phyloP scores from a whole-genome alignment of 2,797 vertebrate species.

The Pygocentrus nattereri region DNA sequence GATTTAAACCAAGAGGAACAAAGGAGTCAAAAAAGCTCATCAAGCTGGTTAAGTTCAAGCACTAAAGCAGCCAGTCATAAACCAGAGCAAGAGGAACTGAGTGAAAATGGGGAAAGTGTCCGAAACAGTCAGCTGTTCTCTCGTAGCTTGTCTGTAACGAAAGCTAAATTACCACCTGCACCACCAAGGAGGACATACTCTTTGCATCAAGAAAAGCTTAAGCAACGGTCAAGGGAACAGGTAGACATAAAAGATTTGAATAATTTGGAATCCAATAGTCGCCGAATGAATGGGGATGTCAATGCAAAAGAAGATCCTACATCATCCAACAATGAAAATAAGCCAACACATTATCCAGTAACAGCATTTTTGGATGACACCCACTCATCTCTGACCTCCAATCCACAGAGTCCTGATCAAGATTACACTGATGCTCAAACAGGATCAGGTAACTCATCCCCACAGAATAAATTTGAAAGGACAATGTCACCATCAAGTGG shows the following conservation, averaged over 20 bases:
- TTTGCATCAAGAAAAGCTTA: slow-evolving; percentile 79
- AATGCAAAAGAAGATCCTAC: slow-evolving; percentile 66
- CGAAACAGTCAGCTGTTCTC: slow-evolving; percentile 80
- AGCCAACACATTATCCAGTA: slow-evolving; percentile 45
- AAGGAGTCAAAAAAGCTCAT: slow-evolving; percentile 71
- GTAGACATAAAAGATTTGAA: slow-evolving; percentile 58
- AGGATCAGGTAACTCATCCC: slow-evolving; percentile 65
- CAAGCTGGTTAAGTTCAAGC: slow-evolving; percentile 66
- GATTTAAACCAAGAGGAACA: slow-evolving; percentile 65
- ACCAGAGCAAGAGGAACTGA: slow-evolving; percentile 45
- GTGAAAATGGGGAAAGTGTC: slow-evolving; percentile 74
- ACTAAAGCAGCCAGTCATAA: slow-evolving; percentile 55
- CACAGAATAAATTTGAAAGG: slow-evolving; percentile 85
- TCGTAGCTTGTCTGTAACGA: slow-evolving; percentile 89
- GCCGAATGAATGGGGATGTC: slow-evolving; percentile 56
- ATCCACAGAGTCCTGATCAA: slow-evolving; percentile 51
- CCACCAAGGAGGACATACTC: slow-evolving; percentile 89
- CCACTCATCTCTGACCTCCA: slow-evolving; percentile 40
- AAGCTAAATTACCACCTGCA: slow-evolving; percentile 88
- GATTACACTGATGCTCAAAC: slow-evolving; percentile 47
- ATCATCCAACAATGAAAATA: slow-evolving; percentile 59
- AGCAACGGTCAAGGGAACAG: slow-evolving; percentile 51
- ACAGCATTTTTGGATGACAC: slow-evolving; percentile 64
- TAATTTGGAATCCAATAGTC: slow-evolving; percentile 50
- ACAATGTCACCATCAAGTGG: slow-evolving; percentile 97